Base-by-base conservation (phyloP, 2,113 vertebrate genomes). In the cat (Felis catus) region DNA sequence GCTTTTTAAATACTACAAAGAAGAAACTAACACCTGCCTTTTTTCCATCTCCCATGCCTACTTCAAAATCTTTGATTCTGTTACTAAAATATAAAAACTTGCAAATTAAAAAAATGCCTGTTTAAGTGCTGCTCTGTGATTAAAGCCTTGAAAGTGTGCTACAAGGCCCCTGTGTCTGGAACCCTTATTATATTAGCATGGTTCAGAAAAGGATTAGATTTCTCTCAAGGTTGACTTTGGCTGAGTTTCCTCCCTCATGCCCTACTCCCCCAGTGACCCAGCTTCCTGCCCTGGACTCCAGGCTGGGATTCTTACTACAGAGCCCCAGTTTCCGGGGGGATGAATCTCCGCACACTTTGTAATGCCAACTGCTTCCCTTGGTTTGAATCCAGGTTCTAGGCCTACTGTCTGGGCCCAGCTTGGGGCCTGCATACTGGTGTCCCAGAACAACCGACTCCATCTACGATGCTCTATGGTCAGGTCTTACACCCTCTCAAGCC, bases 11-110 rank as follows among this genome's bases (percentile, higher is more conserved):
- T 80, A 80, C 58, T 18, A 61, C 55, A 61, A 33, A 94, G 55
- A 84, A 71, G 78, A 97, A 95, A 68, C 33, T 3, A 4, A 78
- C 94, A 79, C 61, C 33, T 55, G 41, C 70, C 85, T 21, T 39
- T 81, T 82, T 97, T 96, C 45, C n/a, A 91, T 97, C 87, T 61
- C 70, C 58, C 85, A 65, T 94, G 84, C 94, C 97, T 87, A 93
- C n/a, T 97, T 97, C 36, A 92, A 91, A 96, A 71, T 36, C 7
- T 91, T 94, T 93, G 66, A 84, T 27, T 85, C 33, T 82, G 91
- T 78, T 87, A 79, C 76, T 78, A 51, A 89, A 98, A 94, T 80
- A 92, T 85, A 83, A 95, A 91, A 87, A 27, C 48, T 85, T n/a
- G 76, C 33, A 29, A 94, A 94, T 25, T 88, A 90, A 94, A 89